phyloP scores from a whole-genome alignment of 2,113 vertebrate species.

The Anser brachyrhynchus region DNA sequence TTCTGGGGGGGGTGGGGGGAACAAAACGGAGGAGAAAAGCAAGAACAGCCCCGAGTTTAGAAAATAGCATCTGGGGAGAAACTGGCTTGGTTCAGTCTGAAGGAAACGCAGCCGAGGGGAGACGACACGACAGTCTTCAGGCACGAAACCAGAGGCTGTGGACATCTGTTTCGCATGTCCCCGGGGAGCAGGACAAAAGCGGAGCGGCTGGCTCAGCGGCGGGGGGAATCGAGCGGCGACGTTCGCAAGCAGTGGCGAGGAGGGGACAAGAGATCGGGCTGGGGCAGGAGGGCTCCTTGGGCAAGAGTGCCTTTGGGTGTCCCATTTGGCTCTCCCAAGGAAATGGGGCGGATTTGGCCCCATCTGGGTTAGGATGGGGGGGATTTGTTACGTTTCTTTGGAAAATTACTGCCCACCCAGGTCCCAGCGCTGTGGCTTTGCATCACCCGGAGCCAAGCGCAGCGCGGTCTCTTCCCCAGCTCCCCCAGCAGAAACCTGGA shows the following conservation, averaged over 20 bases:
- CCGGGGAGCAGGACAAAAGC: background rate
- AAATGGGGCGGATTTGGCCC: background rate
- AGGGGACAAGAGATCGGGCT: background rate
- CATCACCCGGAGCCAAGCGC: background rate
- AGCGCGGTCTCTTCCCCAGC: background rate
- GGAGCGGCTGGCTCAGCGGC: background rate
- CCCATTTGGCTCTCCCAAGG: background rate
- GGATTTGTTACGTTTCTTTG: background rate
- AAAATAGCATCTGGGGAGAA: background rate
- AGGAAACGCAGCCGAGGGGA: background rate
- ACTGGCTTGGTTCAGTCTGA: background rate
- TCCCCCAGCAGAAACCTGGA: background rate
- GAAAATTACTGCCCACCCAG: rapidly evolving
- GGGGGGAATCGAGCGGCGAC: background rate
- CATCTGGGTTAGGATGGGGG: background rate
- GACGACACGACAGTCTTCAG: rapidly evolving
- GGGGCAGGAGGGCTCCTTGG: background rate
- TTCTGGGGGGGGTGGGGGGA: background rate
- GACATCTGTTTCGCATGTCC: background rate
- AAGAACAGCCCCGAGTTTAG: background rate
- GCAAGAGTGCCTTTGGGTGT: background rate
- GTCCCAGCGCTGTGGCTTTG: background rate
- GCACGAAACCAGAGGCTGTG: background rate
- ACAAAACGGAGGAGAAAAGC: rapidly evolving
- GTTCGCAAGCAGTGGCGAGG: background rate